phyloP scores from a whole-genome alignment of 2,113 vertebrate genomes.

The Malurus elegans region DNA sequence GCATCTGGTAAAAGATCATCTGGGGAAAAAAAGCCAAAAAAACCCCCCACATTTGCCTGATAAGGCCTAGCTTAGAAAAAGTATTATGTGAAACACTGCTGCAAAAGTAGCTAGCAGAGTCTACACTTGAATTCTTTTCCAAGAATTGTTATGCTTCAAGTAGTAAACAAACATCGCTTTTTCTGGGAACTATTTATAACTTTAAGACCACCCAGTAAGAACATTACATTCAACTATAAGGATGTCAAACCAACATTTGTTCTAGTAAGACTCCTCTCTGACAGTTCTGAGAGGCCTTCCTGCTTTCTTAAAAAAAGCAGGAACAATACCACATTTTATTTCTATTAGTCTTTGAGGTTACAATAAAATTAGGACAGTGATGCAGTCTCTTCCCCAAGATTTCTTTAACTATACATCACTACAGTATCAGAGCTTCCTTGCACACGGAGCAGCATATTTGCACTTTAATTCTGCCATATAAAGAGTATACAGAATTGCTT shows the following conservation, averaged over 20 bases:
- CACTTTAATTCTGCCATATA: not conserved
- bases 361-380: not conserved
- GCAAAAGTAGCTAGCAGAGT: not conserved
- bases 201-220: slow-evolving; percentile 9
- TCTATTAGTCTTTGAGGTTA: not conserved
- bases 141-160: not conserved
- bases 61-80: not conserved
- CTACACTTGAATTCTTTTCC: not conserved
- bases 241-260: not conserved
- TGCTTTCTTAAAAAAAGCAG: not conserved
- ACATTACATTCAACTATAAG: not conserved
- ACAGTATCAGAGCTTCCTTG: not conserved
- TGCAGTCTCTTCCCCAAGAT: not conserved
- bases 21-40: not conserved
- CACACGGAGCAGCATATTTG: fast-evolving
- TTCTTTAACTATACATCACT: not conserved
- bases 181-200: slow-evolving; percentile 25
- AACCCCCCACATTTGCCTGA: fast-evolving
- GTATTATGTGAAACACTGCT: not conserved
- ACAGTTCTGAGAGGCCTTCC: not conserved
- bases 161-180: not conserved
- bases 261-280: not conserved
- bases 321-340: not conserved
- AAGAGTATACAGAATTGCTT: not conserved
- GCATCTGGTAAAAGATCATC: not conserved